phyloP scores from a whole-genome alignment of 2,888 invertebrate genomes.

The Girardia tigrina region DNA sequence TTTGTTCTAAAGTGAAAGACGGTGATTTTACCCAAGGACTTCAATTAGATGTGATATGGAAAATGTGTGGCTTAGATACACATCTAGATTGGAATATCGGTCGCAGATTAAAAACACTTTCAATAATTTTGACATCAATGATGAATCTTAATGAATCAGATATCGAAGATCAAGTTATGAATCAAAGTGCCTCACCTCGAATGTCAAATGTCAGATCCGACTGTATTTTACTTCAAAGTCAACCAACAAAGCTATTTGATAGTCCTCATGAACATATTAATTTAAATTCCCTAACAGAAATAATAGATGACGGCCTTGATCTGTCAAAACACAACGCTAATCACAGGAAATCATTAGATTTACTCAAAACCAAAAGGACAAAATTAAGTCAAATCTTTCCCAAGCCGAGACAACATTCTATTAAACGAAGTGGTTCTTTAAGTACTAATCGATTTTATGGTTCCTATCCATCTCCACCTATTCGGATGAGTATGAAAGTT shows the following conservation, averaged over 20 bases:
- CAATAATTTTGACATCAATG: slow-evolving; percentile 6
- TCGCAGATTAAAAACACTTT: slow-evolving; percentile 60
- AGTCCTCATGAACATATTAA: slow-evolving; percentile 8
- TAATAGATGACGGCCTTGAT: background rate
- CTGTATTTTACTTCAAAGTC: slow-evolving; percentile 14
- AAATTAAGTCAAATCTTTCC: slow-evolving; percentile 1
- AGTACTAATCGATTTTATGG: background rate
- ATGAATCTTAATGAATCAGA: background rate
- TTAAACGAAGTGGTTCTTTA: slow-evolving; percentile 9
- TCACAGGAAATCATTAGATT: slow-evolving; percentile 1
- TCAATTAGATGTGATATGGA: slow-evolving; percentile 79
- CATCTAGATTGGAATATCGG: slow-evolving; percentile 88
- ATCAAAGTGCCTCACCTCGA: background rate
- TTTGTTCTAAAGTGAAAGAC: slow-evolving; percentile 61
- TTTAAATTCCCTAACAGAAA: slow-evolving; percentile 5
- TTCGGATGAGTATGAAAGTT: background rate
- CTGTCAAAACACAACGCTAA: background rate
- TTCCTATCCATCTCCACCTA: background rate
- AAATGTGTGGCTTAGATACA: slow-evolving; percentile 96
- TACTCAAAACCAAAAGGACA: background rate
- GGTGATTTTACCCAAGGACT: slow-evolving; percentile 76
- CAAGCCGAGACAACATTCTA: background rate
- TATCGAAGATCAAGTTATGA: background rate
- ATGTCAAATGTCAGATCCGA: background rate
- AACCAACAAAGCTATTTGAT: slow-evolving; percentile 8